Evolutionary conservation across 2,888 invertebrate genomes (phyloP).

Genomic region (Eupithecia tripunctaria): DNA sequence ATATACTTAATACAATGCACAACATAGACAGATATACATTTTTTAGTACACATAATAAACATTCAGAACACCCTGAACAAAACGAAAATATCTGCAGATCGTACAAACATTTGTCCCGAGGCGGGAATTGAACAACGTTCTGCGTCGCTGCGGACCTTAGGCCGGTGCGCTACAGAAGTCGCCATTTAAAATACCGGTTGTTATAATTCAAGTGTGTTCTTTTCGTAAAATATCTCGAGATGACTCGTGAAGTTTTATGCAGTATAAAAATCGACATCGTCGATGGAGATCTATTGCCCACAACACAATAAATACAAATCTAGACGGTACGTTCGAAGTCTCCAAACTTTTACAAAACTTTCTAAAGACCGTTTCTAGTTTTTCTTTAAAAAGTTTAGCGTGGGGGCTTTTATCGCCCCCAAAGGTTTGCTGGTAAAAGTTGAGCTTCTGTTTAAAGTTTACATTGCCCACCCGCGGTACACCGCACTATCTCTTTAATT

Average conservation of each 20-base stretch:
- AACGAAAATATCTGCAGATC: too few relatives aligned
- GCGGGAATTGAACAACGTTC: too few relatives aligned
- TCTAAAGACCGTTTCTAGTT: conserved; percentile 16
- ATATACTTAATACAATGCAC: too few relatives aligned
- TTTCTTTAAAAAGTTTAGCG: conserved; percentile 14
- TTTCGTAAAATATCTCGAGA: not conserved
- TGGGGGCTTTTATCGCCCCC: conserved; percentile 12
- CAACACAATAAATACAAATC: conserved; percentile 14
- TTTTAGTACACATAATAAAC: too few relatives aligned
- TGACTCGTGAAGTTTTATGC: not conserved
- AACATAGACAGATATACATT: too few relatives aligned
- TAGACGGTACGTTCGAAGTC: not conserved
- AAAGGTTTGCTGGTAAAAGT: conserved; percentile 10
- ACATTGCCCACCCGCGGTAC: conserved; percentile 22
- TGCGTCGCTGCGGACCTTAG: too few relatives aligned
- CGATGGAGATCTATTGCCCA: not conserved
- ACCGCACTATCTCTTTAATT: conserved; percentile 36
- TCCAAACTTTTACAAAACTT: conserved; percentile 3
- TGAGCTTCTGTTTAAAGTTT: conserved; percentile 20
- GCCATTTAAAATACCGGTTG: too few relatives aligned
- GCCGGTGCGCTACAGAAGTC: too few relatives aligned
- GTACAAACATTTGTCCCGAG: too few relatives aligned
- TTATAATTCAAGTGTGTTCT: too few relatives aligned
- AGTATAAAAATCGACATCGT: not conserved
- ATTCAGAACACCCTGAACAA: too few relatives aligned